These are phyloP conservation scores for Apodemus sylvaticus DNA, from an alignment of 2,113 vertebrate genomes.

Conservation along the genomic window DNA sequence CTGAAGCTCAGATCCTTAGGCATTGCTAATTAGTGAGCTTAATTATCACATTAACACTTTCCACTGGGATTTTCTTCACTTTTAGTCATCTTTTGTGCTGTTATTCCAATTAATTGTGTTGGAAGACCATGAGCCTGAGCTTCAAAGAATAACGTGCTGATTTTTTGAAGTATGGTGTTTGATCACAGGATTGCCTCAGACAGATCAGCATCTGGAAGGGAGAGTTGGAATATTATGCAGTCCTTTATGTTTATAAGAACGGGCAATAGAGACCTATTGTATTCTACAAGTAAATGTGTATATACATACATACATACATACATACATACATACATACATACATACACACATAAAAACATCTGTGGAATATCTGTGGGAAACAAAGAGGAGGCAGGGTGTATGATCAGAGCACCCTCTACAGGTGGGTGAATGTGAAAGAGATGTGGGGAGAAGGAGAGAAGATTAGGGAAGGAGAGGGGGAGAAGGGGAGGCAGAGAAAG, in stretches of 20 bases:
- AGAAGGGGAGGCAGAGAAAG: not conserved
- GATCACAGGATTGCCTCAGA: not conserved
- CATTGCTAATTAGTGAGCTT: slow-evolving; percentile 32
- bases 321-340: not conserved
- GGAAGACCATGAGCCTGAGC: not conserved
- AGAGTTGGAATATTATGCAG: fast-evolving
- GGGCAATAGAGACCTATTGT: fast-evolving
- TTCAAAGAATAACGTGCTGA: slow-evolving; percentile 7
- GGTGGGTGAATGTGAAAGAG: not conserved
- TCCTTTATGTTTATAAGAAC: fast-evolving
- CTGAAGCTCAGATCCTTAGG: not conserved
- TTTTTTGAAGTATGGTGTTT: slow-evolving; percentile 5
- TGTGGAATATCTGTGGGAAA: fast-evolving
- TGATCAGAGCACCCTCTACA: not conserved
- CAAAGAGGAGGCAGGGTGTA: not conserved
- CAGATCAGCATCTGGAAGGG: not conserved
- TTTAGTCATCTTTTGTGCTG: slow-evolving; percentile 41
- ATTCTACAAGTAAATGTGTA: fast-evolving
- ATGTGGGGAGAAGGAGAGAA: not conserved
- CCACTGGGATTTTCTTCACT: not conserved
- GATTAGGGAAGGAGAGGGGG: no score
- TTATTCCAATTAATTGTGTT: slow-evolving; percentile 37
- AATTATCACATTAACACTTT: slow-evolving; percentile 56
- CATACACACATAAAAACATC: no score
- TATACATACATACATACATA: not conserved